A percentile compares a stretch with the other conserved stretches of the same genome.
These are phyloP conservation scores for Amazona finschi DNA, from an alignment of 2,797 vertebrate species.

Conservation along the genomic window DNA sequence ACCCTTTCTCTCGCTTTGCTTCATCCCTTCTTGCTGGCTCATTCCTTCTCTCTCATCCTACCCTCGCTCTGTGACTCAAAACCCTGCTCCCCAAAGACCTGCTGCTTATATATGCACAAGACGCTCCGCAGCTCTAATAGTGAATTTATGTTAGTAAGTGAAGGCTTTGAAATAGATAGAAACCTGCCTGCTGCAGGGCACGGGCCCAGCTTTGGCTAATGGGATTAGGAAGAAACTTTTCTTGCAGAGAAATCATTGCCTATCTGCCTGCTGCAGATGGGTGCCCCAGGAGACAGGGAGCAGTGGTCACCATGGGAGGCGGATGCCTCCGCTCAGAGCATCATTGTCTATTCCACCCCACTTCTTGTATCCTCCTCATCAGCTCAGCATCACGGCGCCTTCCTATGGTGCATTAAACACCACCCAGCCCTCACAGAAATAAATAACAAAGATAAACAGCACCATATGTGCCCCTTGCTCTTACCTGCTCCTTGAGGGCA, in stretches of 20 bases:
- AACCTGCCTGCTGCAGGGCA: slow-evolving; percentile 47
- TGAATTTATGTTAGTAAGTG: slow-evolving; percentile 29
- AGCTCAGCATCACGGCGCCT: not conserved
- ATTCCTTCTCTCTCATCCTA: not conserved
- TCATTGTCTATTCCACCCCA: not conserved
- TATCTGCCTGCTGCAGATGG: slow-evolving; percentile 36
- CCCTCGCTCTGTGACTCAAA: not conserved
- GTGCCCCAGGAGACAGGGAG: not conserved
- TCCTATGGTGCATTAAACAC: not conserved
- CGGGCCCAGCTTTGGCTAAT: slow-evolving; percentile 13
- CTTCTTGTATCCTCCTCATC: not conserved
- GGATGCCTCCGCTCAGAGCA: fast-evolving
- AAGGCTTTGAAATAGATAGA: slow-evolving; percentile 47
- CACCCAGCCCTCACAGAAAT: not conserved
- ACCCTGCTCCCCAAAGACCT: not conserved
- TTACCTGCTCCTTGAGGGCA: not conserved
- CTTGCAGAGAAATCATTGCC: not conserved
- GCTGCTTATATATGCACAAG: not conserved
- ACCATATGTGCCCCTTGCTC: fast-evolving
- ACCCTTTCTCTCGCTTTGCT: not conserved
- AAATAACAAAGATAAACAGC: no score
- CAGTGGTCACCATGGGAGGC: not conserved
- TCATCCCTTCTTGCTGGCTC: not conserved
- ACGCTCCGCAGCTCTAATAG: not conserved
- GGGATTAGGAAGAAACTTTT: slow-evolving; percentile 51